Evolutionary conservation across 2,888 invertebrate species (phyloP), one percentile per base, ranked within the genome.

Genomic region (Patella ulyssiponensis): DNA sequence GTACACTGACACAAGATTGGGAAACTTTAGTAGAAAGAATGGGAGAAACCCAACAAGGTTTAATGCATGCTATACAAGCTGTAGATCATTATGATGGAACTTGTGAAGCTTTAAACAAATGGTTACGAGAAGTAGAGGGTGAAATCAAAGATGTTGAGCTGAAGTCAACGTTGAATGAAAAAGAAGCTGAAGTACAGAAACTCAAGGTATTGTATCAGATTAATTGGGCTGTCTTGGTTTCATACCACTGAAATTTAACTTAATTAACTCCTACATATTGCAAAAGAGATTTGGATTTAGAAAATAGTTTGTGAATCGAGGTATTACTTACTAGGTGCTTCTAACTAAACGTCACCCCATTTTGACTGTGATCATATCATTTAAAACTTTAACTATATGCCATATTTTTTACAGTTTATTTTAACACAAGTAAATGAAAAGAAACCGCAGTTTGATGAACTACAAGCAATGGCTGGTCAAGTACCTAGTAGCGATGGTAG

Each of bases 41-140:
- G 85, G 96, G 96, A 90, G 94, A 94, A 76, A 94, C 96, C n/a
- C 94, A 95, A 3, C 95, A 96, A 85, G 96, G 95, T 91, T 93
- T 98, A 1, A 96, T 97, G 90, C 94, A 95, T 86, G 96, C 96
- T 0, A 96, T 98, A 95, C 96, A 96, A 88, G 86, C 85, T 58
- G 78, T 87, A 94, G 95, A 95, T 73, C 95, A 96, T 88, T 96
- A 96, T 84, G 96, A 96, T 87, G 94, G 94, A 71, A 93, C 95
- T 23, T 94, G 97, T 70, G 95, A 96, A 82, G 94, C 94, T 76
- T 93, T 98, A 3, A 95, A 95, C 87, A 93, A 94, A 70, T 98
- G 98, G 98, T 93, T 97, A 75, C 96, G 96, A 89, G 94, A 95
- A 54, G 95, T 96, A 89, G 98, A 98, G 92, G 94, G 94, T 72